Conservation (phyloP, 2,113 vertebrate species). For the Porphyrio hochstetteri region DNA sequence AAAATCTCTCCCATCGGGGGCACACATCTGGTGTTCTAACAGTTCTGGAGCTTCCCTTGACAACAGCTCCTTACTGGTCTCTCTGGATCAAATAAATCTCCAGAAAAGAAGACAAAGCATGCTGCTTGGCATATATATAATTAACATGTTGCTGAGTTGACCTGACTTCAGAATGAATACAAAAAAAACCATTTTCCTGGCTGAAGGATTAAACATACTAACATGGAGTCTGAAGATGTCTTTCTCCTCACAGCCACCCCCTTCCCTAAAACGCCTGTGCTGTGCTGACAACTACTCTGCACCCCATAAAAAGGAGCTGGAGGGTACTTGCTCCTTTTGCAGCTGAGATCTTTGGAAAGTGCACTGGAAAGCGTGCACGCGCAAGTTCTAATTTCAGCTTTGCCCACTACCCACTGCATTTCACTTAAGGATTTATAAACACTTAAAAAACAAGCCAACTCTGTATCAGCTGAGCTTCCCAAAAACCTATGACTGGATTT, state of each 20-base stretch:
- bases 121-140: neutral
- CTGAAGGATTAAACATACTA: neutral
- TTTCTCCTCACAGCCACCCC: neutral
- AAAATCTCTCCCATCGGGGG: neutral
- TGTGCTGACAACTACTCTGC: neutral
- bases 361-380: rapidly evolving
- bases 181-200: neutral
- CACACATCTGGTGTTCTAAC: neutral
- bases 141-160: neutral
- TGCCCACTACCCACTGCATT: neutral
- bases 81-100: neutral
- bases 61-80: neutral
- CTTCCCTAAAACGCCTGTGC: neutral
- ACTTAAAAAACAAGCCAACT: neutral
- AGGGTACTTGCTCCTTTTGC: neutral
- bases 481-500: neutral
- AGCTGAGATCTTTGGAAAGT: neutral
- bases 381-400: neutral
- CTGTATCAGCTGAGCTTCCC: neutral
- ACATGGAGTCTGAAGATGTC: neutral
- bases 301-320: neutral
- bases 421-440: neutral
- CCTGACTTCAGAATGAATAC: slow-evolving; percentile 1
- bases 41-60: neutral
- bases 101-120: neutral